Conservation (phyloP, 2,797 vertebrate species). For the Echeneis naucrates region DNA sequence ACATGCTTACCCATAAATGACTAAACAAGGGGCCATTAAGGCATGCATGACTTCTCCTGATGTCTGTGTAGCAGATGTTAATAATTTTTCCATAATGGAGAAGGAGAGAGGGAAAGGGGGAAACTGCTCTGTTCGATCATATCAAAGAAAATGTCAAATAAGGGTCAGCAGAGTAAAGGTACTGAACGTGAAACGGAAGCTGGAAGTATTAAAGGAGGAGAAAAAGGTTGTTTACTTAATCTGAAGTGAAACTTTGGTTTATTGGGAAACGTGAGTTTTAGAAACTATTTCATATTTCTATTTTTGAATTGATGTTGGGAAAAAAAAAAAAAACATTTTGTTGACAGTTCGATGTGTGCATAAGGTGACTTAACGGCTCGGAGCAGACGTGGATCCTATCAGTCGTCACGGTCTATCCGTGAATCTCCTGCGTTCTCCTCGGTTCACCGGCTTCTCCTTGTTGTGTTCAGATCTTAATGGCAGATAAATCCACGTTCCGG, state of each 20-base stretch:
- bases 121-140: slow-evolving; percentile 64
- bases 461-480: slow-evolving; percentile 71
- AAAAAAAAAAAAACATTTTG: not conserved
- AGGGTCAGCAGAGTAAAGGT: slow-evolving; percentile 73
- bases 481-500: slow-evolving; percentile 67
- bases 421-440: slow-evolving; percentile 60
- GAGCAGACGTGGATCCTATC: slow-evolving; percentile 70
- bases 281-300: not conserved
- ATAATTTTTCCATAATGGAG: slow-evolving; percentile 83
- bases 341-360: slow-evolving; percentile 30
- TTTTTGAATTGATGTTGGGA: not conserved
- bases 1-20: slow-evolving; percentile 86
- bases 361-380: slow-evolving; percentile 52
- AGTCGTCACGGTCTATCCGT: slow-evolving; percentile 46
- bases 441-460: slow-evolving; percentile 50
- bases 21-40: slow-evolving; percentile 86
- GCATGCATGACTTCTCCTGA: slow-evolving; percentile 84
- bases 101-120: slow-evolving; percentile 58
- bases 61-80: slow-evolving; percentile 85
- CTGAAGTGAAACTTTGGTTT: not conserved
- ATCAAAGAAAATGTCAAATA: slow-evolving; percentile 80
- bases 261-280: not conserved
- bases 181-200: slow-evolving; percentile 4
- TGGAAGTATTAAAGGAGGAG: not conserved
- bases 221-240: slow-evolving; percentile 10